phyloP scores from a whole-genome alignment of 2,888 invertebrate genomes.

The Cartodere bifasciata region DNA sequence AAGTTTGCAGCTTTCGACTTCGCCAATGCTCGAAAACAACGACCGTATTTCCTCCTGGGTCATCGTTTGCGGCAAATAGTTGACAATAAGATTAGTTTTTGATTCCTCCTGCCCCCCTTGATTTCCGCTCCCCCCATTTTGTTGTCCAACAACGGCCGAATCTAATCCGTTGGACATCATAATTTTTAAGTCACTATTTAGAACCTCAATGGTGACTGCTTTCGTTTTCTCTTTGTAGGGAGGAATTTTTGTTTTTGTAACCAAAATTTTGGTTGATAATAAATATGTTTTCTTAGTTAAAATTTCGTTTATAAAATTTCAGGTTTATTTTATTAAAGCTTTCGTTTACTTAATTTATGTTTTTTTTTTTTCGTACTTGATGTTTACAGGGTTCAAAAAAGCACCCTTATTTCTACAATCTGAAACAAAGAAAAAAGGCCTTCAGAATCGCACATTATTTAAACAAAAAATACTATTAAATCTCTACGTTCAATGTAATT shows the following conservation, averaged over 20 bases:
- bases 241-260: neutral
- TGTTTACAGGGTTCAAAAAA: constrained; percentile 5
- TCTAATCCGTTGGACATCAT: constrained; percentile 80
- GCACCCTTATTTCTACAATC: constrained; percentile 22
- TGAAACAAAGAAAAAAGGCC: constrained; percentile 20
- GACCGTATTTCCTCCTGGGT: constrained; percentile 98
- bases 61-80: constrained; percentile 99
- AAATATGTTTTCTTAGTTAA: constrained; percentile 11
- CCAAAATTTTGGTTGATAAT: constrained; percentile 9
- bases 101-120: constrained; percentile 72
- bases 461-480: too few relatives aligned
- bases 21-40: constrained; percentile 95
- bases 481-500: too few relatives aligned
- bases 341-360: constrained; percentile 7
- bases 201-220: constrained; percentile 11
- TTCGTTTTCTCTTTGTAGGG: constrained; percentile 7
- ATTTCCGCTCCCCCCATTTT: constrained; percentile 59
- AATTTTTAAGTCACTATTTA: constrained; percentile 22
- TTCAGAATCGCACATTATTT: too few relatives aligned
- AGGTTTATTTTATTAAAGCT: constrained; percentile 11
- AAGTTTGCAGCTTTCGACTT: constrained; percentile 98
- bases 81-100: constrained; percentile 98
- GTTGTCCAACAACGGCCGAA: constrained; percentile 65
- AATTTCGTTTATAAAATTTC: constrained; percentile 11
- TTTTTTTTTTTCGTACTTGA: constrained; percentile 11